Base-by-base conservation (phyloP, 2,797 vertebrate species). In the Manis javanica region DNA sequence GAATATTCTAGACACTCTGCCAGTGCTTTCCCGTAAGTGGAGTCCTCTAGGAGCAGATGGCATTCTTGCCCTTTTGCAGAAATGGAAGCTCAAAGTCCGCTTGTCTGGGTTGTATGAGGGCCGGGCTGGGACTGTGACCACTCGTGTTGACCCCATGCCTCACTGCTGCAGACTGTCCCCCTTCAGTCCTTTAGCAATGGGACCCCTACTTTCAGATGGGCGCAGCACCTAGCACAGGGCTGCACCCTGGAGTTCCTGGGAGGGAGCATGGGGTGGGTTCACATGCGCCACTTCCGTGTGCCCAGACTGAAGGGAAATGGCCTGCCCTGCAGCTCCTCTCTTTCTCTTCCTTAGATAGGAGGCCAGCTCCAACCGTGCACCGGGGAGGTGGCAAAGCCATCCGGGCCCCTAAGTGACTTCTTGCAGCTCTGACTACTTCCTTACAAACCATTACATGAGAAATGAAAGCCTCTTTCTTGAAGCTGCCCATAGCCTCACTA, bases 401-500 rank as follows among this genome's bases (percentile, higher is more conserved):
- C 19, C 9, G 15, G 59, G 23, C 31, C 74, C 83, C 42, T n/a
- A 5, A 24, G 19, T 14, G 78, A 29, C 61, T 61, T 42, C 34
- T 49, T 46, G 31, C 53, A 37, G 49, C 68, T 37, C 4, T 4
- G 55, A 39, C 77, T 26, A 5, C 61, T 82, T 31, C 63, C 53
- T 53, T 19, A 49, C 23, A 55, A 42, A 29, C 31, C 4, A 0
- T 31, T 4, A 0, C 1, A 7, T 11, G 75, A 23, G 57, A 51
- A 23, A 55, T 1, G 6, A 3, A 34, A 19, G 55, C 14, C 26
- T 26, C 24, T 21, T 26, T 55, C 71, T 34, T 63, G 12, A 37
- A 42, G 34, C 53, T 10, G 11, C 42, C 42, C 11, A 4, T 1
- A 14, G 64, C n/a, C 29, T 42, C 29, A 2, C 39, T 16, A 3